Evolutionary conservation across 2,113 vertebrate genomes (phyloP), one percentile per base, ranked within the genome.

Genomic region (Hippocampus barbouri): DNA sequence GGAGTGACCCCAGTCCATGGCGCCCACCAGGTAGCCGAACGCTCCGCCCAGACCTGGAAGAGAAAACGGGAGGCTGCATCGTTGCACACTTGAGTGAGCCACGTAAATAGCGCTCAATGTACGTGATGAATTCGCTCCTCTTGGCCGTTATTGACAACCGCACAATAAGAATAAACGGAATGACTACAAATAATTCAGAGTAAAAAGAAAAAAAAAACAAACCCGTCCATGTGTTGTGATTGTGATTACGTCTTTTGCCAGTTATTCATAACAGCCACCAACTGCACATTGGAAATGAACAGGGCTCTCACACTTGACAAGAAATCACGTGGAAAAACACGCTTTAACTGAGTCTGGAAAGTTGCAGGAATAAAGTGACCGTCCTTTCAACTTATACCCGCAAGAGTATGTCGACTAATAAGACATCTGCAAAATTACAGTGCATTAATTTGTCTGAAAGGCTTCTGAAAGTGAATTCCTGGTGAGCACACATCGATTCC

Each of bases 1-100:
- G 2, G 96, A 94, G 34, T 94, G 88, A 38, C 91, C 89, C 97
- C 97, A 99, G 70, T 99, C 97, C 87, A 98, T 91, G 16, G 97
- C 96, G 62, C 97, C 97, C 41, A 94, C 92, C 59, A 98, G 85
- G 83, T 99, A 99, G 30, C 97, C 97, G 41, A 90, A 93, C 0
- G 96, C 95, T 74, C 97, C 97, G 18, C 97, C 97, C 43, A 99
- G 88, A 85, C 97, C 97, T 99, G 82, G 0, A 73, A 41, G 0
- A 68, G 34, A 73, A 9, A 69, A 20, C 9, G 4, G n/a, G 16
- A 63, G 53, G 23, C 5, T 15, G 9, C 14, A 6, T 41, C 1
- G 56, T 27, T 59, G 5, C 2, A 12, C 25, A 34, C 5, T n/a
- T 63, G 5, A 9, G 11, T 3, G 43, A 38, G 34, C 34, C 34